Percentiles rank a stretch among this genome's conserved stretches.
These are phyloP conservation scores for Acronicta leporina DNA, from an alignment of 2,888 invertebrate species.

Conservation along the genomic window DNA sequence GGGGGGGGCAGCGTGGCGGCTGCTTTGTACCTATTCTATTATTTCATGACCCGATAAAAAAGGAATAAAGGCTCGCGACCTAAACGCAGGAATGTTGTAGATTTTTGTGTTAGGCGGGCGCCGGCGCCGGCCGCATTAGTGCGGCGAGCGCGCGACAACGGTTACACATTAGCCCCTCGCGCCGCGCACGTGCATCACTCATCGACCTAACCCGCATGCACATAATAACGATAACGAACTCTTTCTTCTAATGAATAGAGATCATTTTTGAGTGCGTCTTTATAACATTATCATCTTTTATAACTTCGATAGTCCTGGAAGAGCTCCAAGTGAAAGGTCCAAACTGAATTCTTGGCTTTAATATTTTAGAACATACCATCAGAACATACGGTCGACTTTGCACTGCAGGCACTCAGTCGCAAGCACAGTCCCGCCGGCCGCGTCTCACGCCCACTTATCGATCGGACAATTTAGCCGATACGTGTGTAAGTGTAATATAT, in stretches of 20 bases:
- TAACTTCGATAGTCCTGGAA: constrained; percentile 8
- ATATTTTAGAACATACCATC: constrained; percentile 1
- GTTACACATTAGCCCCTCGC: constrained; percentile 80
- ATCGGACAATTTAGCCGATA: constrained; percentile 80
- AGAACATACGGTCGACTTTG: constrained; percentile 27
- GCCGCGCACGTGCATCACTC: constrained; percentile 44
- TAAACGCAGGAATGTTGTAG: constrained; percentile 86
- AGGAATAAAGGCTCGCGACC: constrained; percentile 80
- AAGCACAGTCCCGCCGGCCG: constrained; percentile 38
- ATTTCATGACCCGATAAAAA: constrained; percentile 85
- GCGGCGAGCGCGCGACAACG: constrained; percentile 74
- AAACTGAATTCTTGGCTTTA: constrained; percentile 27
- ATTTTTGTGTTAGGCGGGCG: constrained; percentile 84
- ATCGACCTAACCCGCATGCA: constrained; percentile 8
- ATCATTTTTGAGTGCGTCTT: constrained; percentile 16
- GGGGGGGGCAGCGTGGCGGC: constrained; percentile 61
- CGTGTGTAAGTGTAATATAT: constrained; percentile 80
- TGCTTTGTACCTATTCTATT: constrained; percentile 83
- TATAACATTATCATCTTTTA: constrained; percentile 28
- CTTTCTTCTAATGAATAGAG: constrained; percentile 10
- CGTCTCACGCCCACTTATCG: constrained; percentile 84
- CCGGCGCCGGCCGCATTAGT: constrained; percentile 87
- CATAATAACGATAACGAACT: constrained; percentile 1
- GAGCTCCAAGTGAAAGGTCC: constrained; percentile 26
- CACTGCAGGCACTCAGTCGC: constrained; percentile 12